Percentiles rank a stretch among this genome's conserved stretches.
phyloP scores from a whole-genome alignment of 2,797 vertebrate genomes.

The Poeciliopsis presidionis region DNA sequence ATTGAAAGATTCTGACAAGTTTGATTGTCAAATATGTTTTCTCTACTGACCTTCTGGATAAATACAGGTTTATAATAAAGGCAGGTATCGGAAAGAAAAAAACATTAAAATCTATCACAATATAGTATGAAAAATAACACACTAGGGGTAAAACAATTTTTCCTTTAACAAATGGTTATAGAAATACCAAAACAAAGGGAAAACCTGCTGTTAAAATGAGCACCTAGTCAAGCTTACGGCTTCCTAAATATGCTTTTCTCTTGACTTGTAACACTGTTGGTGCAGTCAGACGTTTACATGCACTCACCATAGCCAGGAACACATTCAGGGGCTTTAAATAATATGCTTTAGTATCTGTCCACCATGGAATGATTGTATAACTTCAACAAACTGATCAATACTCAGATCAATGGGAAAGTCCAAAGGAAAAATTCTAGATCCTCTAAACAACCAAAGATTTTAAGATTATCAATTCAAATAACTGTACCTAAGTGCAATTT shows the following conservation, averaged over 20 bases:
- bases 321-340: neutral
- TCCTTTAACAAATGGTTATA: neutral
- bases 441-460: neutral
- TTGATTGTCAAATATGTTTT: slow-evolving; percentile 65
- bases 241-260: neutral
- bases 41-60: slow-evolving; percentile 21
- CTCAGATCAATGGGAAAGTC: slow-evolving; percentile 3
- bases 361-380: neutral
- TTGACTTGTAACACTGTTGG: neutral
- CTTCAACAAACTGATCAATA: slow-evolving; percentile 9
- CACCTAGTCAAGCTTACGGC: slow-evolving; percentile 18
- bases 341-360: neutral
- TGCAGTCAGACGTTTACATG: neutral
- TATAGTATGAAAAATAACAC: slow-evolving; percentile 2
- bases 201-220: slow-evolving; percentile 35
- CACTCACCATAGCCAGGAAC: neutral
- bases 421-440: neutral
- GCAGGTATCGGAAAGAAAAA: neutral
- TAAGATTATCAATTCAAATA: neutral
- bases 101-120: slow-evolving; percentile 14
- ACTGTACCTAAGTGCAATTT: neutral
- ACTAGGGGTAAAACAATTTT: slow-evolving; percentile 2
- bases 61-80: slow-evolving; percentile 8
- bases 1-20: slow-evolving; percentile 26
- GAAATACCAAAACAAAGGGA: slow-evolving; percentile 11